Conservation (phyloP, 2,797 vertebrate genomes). For the Arnoldichthys spilopterus region DNA sequence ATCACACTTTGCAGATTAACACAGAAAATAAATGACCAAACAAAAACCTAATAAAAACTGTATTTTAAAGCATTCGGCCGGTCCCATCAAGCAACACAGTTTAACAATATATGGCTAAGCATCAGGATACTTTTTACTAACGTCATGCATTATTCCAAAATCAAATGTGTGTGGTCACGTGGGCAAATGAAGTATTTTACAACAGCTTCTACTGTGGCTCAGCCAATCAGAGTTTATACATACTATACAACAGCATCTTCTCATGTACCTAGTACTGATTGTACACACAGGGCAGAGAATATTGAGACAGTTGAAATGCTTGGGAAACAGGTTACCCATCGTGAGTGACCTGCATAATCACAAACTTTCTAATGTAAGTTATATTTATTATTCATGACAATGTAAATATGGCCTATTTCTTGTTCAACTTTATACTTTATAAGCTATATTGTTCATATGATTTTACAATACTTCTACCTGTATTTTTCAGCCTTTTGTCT, state of each 20-base stretch:
- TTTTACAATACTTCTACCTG: background rate
- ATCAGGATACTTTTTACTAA: background rate
- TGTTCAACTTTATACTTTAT: background rate
- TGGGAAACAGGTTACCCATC: background rate
- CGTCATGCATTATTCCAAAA: background rate
- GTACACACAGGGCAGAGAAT: slow-evolving; percentile 8
- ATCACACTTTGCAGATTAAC: too few species aligned
- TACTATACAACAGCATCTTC: background rate
- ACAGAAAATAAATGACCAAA: background rate
- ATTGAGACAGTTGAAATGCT: slow-evolving; percentile 11
- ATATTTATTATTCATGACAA: background rate
- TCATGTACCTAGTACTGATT: background rate
- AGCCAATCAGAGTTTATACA: background rate
- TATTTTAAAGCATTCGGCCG: background rate
- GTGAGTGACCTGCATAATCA: background rate
- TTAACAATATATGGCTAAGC: background rate
- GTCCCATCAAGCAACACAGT: background rate
- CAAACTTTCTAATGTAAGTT: background rate
- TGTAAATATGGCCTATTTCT: slow-evolving; percentile 22
- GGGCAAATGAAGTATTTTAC: background rate
- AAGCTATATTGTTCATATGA: background rate
- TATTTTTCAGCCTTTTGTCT: slow-evolving; percentile 15
- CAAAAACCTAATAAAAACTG: background rate
- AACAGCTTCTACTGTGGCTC: background rate
- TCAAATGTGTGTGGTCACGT: background rate